phyloP scores from a whole-genome alignment of 2,888 invertebrate species.

The Platycheirus albimanus region DNA sequence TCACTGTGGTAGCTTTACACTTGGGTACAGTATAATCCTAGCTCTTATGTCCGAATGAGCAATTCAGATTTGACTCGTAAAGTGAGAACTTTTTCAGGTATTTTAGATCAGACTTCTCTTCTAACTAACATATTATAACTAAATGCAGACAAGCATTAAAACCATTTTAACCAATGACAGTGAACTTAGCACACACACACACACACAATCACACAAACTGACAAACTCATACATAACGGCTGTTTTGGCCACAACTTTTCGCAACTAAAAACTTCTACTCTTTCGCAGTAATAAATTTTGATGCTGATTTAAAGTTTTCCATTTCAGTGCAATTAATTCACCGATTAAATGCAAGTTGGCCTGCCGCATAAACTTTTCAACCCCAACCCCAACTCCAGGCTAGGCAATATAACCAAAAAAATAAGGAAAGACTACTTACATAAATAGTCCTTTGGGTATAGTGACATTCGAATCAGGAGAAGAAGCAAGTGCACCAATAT shows the following conservation, averaged over 20 bases:
- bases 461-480: constrained; percentile 43
- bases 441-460: background rate
- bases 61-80: background rate
- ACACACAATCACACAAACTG: background rate
- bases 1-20: background rate
- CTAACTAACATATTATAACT: background rate
- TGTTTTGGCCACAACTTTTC: constrained; percentile 21
- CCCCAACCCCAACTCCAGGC: constrained; percentile 9
- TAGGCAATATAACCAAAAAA: background rate
- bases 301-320: constrained; percentile 60
- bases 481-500: constrained; percentile 41
- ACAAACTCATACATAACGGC: constrained; percentile 13
- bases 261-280: background rate
- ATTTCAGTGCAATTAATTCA: constrained; percentile 67
- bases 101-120: no score
- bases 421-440: background rate
- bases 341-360: constrained; percentile 68
- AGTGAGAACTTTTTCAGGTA: background rate
- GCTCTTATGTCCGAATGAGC: background rate
- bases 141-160: constrained; percentile 8
- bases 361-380: constrained; percentile 52
- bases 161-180: background rate
- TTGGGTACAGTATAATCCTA: background rate
- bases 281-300: constrained; percentile 63
- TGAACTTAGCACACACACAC: background rate